Conservation (phyloP, 2,888 invertebrate genomes). For the Rapana venosa region DNA sequence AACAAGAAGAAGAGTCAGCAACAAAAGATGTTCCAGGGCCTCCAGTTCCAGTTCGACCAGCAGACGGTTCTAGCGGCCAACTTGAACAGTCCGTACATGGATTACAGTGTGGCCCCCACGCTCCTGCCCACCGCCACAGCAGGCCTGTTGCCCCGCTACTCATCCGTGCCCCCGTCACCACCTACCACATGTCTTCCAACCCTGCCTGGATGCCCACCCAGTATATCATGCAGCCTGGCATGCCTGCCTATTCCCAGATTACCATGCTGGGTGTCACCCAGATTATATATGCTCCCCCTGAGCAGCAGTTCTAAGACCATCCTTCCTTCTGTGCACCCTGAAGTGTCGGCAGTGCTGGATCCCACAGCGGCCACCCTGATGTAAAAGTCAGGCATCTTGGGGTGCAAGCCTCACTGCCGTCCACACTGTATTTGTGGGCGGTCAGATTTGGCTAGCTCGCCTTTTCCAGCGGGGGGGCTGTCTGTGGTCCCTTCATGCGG, state of each 20-base stretch:
- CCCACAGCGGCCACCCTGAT: constrained; percentile 49
- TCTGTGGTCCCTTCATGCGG: constrained; percentile 7
- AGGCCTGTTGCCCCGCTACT: constrained; percentile 68
- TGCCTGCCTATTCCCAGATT: too few relatives aligned
- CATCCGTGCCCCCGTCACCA: constrained; percentile 71
- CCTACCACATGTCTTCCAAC: constrained; percentile 74
- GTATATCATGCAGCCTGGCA: constrained; percentile 71
- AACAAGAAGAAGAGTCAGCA: constrained; percentile 85
- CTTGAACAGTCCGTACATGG: constrained; percentile 68
- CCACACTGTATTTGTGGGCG: constrained; percentile 40
- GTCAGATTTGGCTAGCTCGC: background rate
- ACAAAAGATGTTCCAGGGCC: constrained; percentile 52
- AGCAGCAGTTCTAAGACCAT: too few relatives aligned
- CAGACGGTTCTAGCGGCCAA: constrained; percentile 66
- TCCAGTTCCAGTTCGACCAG: constrained; percentile 68
- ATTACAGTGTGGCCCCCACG: constrained; percentile 65
- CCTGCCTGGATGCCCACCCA: constrained; percentile 65
- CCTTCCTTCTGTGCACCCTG: constrained; percentile 47
- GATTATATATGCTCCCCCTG: too few relatives aligned
- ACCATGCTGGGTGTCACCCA: too few relatives aligned
- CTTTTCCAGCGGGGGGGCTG: constrained; percentile 32
- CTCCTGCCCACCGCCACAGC: constrained; percentile 57
- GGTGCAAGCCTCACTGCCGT: constrained; percentile 31
- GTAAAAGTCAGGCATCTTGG: constrained; percentile 43
- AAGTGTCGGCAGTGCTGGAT: constrained; percentile 52